Evolutionary conservation across 2,888 invertebrate species (phyloP), one percentile per base, ranked within the genome.

Genomic region (Exocentrus adspersus): DNA sequence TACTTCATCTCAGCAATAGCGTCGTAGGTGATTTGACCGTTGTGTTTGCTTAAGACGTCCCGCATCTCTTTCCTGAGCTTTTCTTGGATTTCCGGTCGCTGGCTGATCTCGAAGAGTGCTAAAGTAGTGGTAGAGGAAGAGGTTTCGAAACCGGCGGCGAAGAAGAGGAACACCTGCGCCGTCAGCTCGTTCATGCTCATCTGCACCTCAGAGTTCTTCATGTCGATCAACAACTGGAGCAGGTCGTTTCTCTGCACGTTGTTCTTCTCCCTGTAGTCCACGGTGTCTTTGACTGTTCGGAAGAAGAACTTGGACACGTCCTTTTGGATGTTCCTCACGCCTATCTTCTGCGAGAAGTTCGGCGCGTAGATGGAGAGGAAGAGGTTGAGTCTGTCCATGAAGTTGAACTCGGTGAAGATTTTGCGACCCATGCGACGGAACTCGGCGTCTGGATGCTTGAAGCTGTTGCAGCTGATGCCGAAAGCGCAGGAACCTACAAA

Each of bases 121-220:
- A 46, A 28, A 0, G 45, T 20, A 1, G 20, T 21, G 1, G 87
- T 75, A 0, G 86, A 86, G 54, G 87, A 86, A 0, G 87, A 87
- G 0, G 88, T 88, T 74, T 89, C 88, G 71, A 85, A 88, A 0
- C 88, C 88, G 52, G 87, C 88, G 53, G 87, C 78, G 1, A 88
- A 84, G 78, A 89, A 88, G 1, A 88, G 76, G 28, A 88, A 79
- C 6, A 85, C 84, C 75, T 89, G 88, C 0, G 87, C 87, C 0
- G 74, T 72, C 5, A 80, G 70, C 63, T 80, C 75, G 9, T 76
- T 66, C n/a, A 78, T 32, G n/a, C 69, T 77, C 7, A 77, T 58
- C 7, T 61, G 45, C 6, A 57, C 43, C 0, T 68, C 64, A 1
- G 61, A 53, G 6, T 72, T 58, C 20, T 69, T 71, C 67, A 77